Percentiles rank a stretch among this genome's conserved stretches.
Conservation (phyloP, 2,888 invertebrate genomes). For the Caenorhabditis sp. region DNA sequence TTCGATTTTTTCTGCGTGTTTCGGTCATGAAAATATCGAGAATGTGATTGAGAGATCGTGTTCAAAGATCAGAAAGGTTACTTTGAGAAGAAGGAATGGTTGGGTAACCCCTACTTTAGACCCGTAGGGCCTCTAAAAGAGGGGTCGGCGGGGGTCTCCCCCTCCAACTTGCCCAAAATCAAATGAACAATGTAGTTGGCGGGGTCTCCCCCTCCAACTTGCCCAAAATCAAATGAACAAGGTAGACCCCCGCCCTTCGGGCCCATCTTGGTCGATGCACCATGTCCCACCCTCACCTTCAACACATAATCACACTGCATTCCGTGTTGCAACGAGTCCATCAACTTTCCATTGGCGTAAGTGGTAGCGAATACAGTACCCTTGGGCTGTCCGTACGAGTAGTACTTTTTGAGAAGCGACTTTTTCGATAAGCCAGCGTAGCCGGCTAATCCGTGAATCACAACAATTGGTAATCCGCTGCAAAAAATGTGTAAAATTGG, state of each 20-base stretch:
- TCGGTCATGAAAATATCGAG: slow-evolving; percentile 3
- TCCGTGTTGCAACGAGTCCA: slow-evolving; percentile 41
- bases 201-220: too few relatives aligned
- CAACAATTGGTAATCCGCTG: slow-evolving; percentile 40
- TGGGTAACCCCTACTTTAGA: too few relatives aligned
- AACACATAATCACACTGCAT: slow-evolving; percentile 47
- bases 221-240: too few relatives aligned
- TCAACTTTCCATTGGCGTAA: slow-evolving; percentile 35
- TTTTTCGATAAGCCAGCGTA: slow-evolving; percentile 39
- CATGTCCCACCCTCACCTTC: slow-evolving; percentile 13
- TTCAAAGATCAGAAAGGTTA: too few relatives aligned
- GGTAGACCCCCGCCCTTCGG: too few relatives aligned
- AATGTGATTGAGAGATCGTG: too few relatives aligned
- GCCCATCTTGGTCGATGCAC: too few relatives aligned
- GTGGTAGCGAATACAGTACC: slow-evolving; percentile 43
- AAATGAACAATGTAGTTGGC: too few relatives aligned
- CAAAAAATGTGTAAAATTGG: not conserved
- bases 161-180: too few relatives aligned
- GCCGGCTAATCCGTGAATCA: slow-evolving; percentile 38
- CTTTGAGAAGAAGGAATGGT: too few relatives aligned
- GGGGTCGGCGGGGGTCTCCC: too few relatives aligned
- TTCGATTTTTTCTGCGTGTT: not conserved
- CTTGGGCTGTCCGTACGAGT: slow-evolving; percentile 43
- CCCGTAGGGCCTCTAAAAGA: too few relatives aligned
- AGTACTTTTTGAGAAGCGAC: slow-evolving; percentile 34